Evolutionary conservation across 2,888 invertebrate species (phyloP), one percentile per base, ranked within the genome.

Genomic region (Oscheius sp.): DNA sequence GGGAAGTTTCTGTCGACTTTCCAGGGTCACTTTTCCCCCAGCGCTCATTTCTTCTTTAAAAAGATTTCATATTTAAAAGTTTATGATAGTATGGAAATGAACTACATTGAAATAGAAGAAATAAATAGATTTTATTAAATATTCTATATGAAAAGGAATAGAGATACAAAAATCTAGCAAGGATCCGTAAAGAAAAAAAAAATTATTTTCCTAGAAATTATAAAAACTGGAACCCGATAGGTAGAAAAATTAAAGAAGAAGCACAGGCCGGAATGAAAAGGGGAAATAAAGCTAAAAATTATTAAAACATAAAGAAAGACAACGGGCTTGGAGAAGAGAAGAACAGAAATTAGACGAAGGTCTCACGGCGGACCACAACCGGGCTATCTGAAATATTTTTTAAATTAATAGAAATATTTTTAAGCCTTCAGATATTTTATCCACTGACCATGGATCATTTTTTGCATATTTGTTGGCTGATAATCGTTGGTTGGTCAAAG

Each of bases 361-460:
- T 66, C 52, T 66, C 66, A 7, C n/a, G 52, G n/a, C 66, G 49
- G 35, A 66, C 49, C 25, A 64, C 1, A 61, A 66, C 66, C 66
- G 66, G 66, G 66, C 1, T 52, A 18, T 52, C 66, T 66, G 66
- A 66, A 66, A 66, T 7, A 9, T 6, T 6, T 6, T 35, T 35
- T 6, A 9, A 35, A 35, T 35, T 35, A 6, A 3, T 35, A 6
- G 35, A 9, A 6, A 3, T 35, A 3, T 35, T 35, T 35, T 3
- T 35, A 9, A 35, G 3, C 9, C 35, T 35, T 6, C 3, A 35
- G 35, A 35, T 35, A 3, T 35, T 3, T 9, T 35, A 6, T 35
- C 35, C 35, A n/a, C 35, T 35, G 35, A 35, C 35, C 35, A 35
- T 35, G 35, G 35, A 35, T 35, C 35, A 35, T 35, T 35, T 35